phyloP scores from a whole-genome alignment of 2,888 invertebrate genomes.

The Oasisia sp. region DNA sequence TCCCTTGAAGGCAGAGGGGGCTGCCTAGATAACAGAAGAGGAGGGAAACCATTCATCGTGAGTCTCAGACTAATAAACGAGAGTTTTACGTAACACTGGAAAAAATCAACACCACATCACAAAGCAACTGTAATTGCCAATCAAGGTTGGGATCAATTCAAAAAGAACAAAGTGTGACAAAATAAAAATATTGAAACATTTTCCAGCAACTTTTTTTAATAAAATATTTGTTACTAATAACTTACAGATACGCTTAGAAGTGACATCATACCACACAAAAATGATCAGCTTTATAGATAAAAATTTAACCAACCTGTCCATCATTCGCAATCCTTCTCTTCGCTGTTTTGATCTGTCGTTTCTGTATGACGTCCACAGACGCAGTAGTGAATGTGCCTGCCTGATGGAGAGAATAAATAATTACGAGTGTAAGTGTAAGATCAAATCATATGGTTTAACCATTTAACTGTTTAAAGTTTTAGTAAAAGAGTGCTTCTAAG shows the following conservation, averaged over 20 bases:
- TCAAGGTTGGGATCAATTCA: background rate
- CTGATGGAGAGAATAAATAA: conserved; percentile 56
- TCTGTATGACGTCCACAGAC: conserved; percentile 76
- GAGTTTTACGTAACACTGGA: too few species aligned
- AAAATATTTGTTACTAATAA: too few species aligned
- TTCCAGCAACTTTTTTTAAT: too few species aligned
- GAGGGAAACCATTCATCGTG: too few species aligned
- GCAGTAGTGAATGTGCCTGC: conserved; percentile 77
- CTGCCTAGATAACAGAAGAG: background rate
- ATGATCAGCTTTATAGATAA: background rate
- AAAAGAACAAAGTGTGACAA: too few species aligned
- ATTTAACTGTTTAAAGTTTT: background rate
- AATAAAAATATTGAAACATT: too few species aligned
- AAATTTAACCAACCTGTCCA: background rate
- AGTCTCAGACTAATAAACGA: too few species aligned
- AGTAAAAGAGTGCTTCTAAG: background rate
- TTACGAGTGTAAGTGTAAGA: background rate
- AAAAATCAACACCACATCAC: background rate
- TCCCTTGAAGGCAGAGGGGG: conserved; percentile 43
- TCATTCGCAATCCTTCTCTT: conserved; percentile 70
- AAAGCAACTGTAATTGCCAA: background rate
- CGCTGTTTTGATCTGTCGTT: conserved; percentile 83
- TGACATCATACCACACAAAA: background rate
- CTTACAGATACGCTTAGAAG: background rate
- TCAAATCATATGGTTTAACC: background rate